These are phyloP conservation scores for Pseudois nayaur DNA, from an alignment of 2,113 vertebrate genomes.

Conservation along the genomic window DNA sequence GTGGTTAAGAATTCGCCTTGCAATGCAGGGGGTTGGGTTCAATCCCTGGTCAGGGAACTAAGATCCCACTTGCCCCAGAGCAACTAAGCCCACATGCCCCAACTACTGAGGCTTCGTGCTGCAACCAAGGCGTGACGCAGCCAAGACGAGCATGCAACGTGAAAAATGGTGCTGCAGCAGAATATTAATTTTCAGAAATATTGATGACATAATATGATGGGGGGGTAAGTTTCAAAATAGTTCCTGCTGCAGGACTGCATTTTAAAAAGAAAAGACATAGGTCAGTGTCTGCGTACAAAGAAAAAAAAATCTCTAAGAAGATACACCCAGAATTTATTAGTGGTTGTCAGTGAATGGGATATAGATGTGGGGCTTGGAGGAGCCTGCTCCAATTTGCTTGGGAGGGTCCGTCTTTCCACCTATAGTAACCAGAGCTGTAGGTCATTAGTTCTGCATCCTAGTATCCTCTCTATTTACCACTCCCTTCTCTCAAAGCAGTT, in stretches of 20 bases:
- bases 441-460: neutral
- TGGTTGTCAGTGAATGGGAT: neutral
- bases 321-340: no score
- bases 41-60: neutral
- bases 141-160: fast-evolving
- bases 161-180: neutral
- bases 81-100: neutral
- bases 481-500: no score
- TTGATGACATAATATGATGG: neutral
- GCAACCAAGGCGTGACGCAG: neutral
- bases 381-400: neutral
- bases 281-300: neutral
- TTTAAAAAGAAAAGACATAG: neutral
- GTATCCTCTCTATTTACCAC: neutral
- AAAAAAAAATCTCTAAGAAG: neutral
- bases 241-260: neutral
- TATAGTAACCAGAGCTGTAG: neutral
- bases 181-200: neutral
- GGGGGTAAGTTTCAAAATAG: neutral
- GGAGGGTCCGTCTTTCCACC: neutral
- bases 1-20: neutral
- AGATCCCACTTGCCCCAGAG: neutral
- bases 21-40: neutral
- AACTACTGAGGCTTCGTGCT: neutral
- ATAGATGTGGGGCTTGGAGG: fast-evolving